Conservation (phyloP, 2,113 vertebrate species). For the Pholis gunnellus region DNA sequence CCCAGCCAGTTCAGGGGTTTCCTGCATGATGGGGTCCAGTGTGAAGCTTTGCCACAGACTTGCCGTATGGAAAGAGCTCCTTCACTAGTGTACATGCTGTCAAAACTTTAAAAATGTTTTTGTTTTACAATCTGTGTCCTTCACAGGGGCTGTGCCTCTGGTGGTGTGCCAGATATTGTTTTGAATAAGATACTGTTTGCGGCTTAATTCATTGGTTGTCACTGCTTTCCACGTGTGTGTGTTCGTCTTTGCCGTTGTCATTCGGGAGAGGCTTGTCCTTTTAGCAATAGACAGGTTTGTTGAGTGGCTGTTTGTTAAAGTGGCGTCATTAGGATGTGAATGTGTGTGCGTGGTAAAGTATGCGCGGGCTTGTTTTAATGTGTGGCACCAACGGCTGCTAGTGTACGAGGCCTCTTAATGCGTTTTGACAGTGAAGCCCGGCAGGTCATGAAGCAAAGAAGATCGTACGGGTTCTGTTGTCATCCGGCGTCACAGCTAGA, state of each 20-base stretch:
- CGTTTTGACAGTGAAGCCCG: slow-evolving; percentile 62
- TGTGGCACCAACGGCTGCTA: slow-evolving; percentile 16
- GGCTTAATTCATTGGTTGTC: not conserved
- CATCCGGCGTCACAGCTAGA: slow-evolving; percentile 46
- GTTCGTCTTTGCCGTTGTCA: slow-evolving; percentile 11
- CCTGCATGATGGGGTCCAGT: slow-evolving; percentile 12
- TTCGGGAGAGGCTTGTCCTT: not conserved
- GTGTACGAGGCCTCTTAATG: slow-evolving; percentile 52
- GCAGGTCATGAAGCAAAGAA: slow-evolving; percentile 48
- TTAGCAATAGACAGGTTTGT: slow-evolving; percentile 1
- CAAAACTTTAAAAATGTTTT: not conserved
- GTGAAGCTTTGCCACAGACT: slow-evolving; percentile 15
- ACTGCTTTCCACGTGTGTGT: not conserved
- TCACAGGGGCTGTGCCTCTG: slow-evolving; percentile 8
- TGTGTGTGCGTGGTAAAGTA: slow-evolving; percentile 16
- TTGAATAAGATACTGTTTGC: not conserved
- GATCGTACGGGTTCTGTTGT: slow-evolving; percentile 48
- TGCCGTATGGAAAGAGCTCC: not conserved
- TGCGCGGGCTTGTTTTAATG: slow-evolving; percentile 27
- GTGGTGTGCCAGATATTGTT: not conserved
- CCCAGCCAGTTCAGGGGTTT: slow-evolving; percentile 32
- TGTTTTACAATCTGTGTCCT: slow-evolving; percentile 13
- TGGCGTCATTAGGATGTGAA: slow-evolving; percentile 4
- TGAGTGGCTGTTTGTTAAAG: slow-evolving; percentile 11
- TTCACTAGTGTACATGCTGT: not conserved